phyloP scores from a whole-genome alignment of 2,797 vertebrate genomes.

The Dromococcyx pavoninus region DNA sequence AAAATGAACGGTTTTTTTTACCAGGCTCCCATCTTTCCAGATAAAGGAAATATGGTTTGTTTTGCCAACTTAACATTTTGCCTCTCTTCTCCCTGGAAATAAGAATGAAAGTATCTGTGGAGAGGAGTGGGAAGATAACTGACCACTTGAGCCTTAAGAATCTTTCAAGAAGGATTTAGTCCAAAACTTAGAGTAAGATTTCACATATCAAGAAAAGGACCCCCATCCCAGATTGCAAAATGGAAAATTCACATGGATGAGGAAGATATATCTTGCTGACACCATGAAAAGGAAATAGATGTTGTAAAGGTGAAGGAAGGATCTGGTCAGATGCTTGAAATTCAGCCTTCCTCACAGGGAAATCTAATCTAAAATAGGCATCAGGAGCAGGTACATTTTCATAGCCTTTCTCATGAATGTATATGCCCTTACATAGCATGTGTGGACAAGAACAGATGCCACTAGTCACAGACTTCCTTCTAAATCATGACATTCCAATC shows the following conservation, averaged over 20 bases:
- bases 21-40: neutral
- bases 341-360: neutral
- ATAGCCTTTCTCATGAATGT: rapidly evolving
- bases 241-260: neutral
- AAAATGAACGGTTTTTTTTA: neutral
- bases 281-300: neutral
- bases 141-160: neutral
- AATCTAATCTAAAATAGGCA: neutral
- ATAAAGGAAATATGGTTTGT: neutral
- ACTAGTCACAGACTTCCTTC: neutral
- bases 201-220: neutral
- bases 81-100: neutral
- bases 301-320: neutral
- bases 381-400: neutral
- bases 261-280: rapidly evolving
- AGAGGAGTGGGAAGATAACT: neutral
- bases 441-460: neutral
- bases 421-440: rapidly evolving
- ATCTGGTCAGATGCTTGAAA: neutral
- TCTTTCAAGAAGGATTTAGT: neutral
- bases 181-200: neutral
- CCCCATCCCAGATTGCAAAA: neutral
- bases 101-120: neutral
- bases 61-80: neutral
- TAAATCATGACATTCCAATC: neutral